Base-by-base conservation (phyloP, 2,113 vertebrate species). In the Ameiurus melas region DNA sequence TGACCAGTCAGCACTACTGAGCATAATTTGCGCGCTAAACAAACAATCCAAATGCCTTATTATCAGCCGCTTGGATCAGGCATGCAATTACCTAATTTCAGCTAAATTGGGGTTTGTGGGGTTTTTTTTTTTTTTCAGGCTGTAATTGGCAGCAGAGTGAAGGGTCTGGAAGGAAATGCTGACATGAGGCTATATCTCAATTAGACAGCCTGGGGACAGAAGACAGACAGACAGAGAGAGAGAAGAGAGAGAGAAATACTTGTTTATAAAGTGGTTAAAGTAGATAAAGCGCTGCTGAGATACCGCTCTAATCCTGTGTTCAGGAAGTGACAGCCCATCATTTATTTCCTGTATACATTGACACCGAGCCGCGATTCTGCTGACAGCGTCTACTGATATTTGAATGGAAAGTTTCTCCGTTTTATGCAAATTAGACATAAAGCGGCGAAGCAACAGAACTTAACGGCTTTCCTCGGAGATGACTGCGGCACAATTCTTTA, bases 71-170 rank as follows among this genome's bases (percentile, higher is more conserved):
- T 27, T 55, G 85, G 85, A 89, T 85, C 27, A 89, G 81, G 73
- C 58, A 19, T 83, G 85, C 66, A 89, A 70, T 87, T 62, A 78
- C 79, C 51, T 85, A 27, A 62, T 82, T 87, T 78, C 55, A 79
- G 33, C 51, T 83, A 55, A 87, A 64, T 73, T 58, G n/a, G 12
- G 9, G 10, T 14, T 27, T 47, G 43, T 43, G 55, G 5, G 33
- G 27, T 19, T 57, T 57, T 57, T 51, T 86, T 80, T 87, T 78
- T 39, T 85, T 83, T 85, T 53, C 60, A 17, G 58, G 78, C 57
- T 89, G 27, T 88, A 84, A 79, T 90, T 85, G 85, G 77, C 77
- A 53, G 89, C 47, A 84, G 70, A 88, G 77, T 57, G 78, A 55
- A 83, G 62, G 58, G 75, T 85, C 83, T 36, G 51, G 22, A 68